Evolutionary conservation across 2,888 invertebrate species (phyloP).

Genomic region (Cerastoderma edule): DNA sequence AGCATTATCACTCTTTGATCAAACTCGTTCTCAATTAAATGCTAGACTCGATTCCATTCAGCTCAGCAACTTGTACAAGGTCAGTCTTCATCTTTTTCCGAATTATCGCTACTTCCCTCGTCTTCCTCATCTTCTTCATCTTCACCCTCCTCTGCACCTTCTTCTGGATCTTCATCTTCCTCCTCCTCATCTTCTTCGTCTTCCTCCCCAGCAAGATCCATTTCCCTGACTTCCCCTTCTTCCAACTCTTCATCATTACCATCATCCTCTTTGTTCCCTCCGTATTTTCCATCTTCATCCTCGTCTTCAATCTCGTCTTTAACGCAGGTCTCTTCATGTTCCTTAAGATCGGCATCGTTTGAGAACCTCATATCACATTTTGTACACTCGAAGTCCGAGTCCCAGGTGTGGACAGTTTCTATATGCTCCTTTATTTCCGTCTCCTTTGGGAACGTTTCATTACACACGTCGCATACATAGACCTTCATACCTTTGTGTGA

Average conservation of each 20-base stretch:
- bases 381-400: neutral
- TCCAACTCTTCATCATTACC: neutral
- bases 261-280: neutral
- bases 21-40: neutral
- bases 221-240: neutral
- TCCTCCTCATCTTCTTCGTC: neutral
- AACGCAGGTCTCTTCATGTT: neutral
- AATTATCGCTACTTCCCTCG: neutral
- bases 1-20: neutral
- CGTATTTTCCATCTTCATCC: neutral
- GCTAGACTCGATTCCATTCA: neutral
- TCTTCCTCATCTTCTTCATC: neutral
- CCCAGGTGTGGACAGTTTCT: neutral
- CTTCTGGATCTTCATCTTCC: neutral
- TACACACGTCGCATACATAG: slow-evolving; percentile 9
- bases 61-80: too few relatives aligned
- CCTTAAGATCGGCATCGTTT: neutral
- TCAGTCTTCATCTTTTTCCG: neutral
- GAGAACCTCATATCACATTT: slow-evolving; percentile 9
- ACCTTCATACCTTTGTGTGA: slow-evolving; percentile 12
- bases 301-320: neutral
- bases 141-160: neutral
- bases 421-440: slow-evolving; percentile 2
- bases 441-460: neutral
- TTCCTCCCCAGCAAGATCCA: neutral